Conservation (phyloP, 2,797 vertebrate species). For the Prunella strophiata region DNA sequence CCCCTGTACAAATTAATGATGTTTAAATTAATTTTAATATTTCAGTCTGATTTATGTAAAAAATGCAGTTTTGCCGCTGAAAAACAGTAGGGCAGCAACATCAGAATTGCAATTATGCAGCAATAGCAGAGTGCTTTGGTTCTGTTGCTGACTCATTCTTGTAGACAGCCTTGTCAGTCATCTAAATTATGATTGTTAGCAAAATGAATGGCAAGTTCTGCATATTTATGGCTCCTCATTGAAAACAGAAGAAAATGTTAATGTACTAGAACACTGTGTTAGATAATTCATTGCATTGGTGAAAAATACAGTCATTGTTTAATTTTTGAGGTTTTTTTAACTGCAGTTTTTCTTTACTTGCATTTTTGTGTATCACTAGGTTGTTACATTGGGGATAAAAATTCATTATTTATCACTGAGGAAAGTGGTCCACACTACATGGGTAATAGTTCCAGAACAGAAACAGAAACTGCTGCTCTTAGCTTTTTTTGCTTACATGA, state of each 20-base stretch:
- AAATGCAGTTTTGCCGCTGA: not conserved
- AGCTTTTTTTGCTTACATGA: not conserved
- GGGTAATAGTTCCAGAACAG: not conserved
- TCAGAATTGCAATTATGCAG: not conserved
- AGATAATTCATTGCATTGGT: not conserved
- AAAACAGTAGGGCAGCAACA: not conserved
- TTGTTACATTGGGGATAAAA: not conserved
- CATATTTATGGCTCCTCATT: not conserved
- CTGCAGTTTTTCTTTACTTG: conserved; percentile 4
- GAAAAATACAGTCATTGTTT: not conserved
- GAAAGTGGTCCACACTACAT: not conserved
- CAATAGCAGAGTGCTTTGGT: not conserved
- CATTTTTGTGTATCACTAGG: not conserved
- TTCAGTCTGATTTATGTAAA: not conserved
- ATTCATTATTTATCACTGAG: not conserved
- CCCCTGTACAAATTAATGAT: not conserved
- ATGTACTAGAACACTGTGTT: not conserved
- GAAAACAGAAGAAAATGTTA: not conserved
- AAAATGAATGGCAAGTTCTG: not conserved
- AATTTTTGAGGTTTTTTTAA: not conserved
- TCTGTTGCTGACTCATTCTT: not conserved
- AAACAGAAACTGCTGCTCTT: not conserved
- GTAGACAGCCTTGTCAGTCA: not conserved
- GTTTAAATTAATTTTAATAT: not conserved
- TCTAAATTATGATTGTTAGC: not conserved